These are phyloP conservation scores for Lepus timidus DNA, from an alignment of 2,113 vertebrate genomes.

Conservation along the genomic window DNA sequence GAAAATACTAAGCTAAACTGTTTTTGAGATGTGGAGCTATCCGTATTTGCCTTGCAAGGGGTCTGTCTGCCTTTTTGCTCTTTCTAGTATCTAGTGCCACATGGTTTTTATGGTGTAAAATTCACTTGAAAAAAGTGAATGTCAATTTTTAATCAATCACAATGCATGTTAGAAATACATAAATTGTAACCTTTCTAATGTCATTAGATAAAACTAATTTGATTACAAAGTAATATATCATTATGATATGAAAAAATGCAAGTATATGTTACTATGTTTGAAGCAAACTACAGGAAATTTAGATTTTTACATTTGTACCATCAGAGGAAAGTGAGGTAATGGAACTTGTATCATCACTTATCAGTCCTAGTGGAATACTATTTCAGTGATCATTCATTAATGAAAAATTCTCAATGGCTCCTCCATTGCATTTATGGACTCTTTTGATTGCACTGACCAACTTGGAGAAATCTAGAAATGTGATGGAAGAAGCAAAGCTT, in stretches of 20 bases:
- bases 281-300: conserved; percentile 26
- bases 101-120: neutral
- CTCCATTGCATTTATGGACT: neutral
- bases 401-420: neutral
- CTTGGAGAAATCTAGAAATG: neutral
- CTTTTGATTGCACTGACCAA: neutral
- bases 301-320: conserved; percentile 25
- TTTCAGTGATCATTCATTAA: neutral
- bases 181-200: neutral
- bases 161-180: conserved; percentile 33
- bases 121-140: neutral
- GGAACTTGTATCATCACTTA: neutral
- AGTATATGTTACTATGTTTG: neutral
- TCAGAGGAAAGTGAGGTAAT: neutral
- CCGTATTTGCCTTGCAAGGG: neutral
- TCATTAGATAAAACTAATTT: neutral
- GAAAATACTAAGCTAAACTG: neutral
- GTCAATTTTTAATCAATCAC: neutral
- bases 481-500: neutral
- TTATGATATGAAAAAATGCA: conserved; percentile 29
- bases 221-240: conserved; percentile 49
- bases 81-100: neutral
- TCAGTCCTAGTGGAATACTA: neutral
- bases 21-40: neutral
- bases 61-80: neutral